Evolutionary conservation across 2,797 vertebrate species (phyloP), one percentile per base, ranked within the genome.

Genomic region (Melanotaenia trifasciata): DNA sequence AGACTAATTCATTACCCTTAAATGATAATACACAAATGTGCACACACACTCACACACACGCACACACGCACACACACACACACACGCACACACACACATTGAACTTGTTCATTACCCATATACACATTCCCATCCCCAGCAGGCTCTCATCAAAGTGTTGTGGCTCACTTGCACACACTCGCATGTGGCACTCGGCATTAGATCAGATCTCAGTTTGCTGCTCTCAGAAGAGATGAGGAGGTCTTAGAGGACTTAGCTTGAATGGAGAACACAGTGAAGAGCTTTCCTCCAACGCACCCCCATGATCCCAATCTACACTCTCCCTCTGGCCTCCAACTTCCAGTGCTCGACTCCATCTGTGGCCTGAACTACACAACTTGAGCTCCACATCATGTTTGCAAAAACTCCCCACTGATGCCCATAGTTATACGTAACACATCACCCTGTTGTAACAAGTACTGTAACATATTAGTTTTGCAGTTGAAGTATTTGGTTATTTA

Each of bases 151-250:
- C 90, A 89, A 90, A 90, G 92, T 85, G 74, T 76, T 73, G 83
- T 73, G 74, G 74, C 80, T 56, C 80, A 47, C 83, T 80, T 53
- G 50, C 78, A 77, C 84, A 85, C 83, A 80, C 85, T 85, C 80
- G 73, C 86, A 89, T 90, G 90, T 91, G 90, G 90, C 90, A 91
- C 90, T 91, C 89, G 60, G 90, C 85, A 92, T 93, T 91, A 92
- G 93, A 93, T 94, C 92, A 90, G 89, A 91, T 92, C 90, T 92
- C 90, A 88, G 90, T 83, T 84, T 78, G 87, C 88, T 80, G 84
- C 87, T 89, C 90, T 92, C 89, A 89, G 87, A 90, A 87, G 89
- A 87, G 86, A 91, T 80, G 89, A 93, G 90, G 90, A 90, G 89
- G 86, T 87, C 87, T 92, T 89, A 87, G 87, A 91, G 87, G 92